A percentile compares a stretch with the other conserved stretches of the same genome.
Conservation (phyloP, 2,888 invertebrate species). For the Himalopsyche kuldschensis region DNA sequence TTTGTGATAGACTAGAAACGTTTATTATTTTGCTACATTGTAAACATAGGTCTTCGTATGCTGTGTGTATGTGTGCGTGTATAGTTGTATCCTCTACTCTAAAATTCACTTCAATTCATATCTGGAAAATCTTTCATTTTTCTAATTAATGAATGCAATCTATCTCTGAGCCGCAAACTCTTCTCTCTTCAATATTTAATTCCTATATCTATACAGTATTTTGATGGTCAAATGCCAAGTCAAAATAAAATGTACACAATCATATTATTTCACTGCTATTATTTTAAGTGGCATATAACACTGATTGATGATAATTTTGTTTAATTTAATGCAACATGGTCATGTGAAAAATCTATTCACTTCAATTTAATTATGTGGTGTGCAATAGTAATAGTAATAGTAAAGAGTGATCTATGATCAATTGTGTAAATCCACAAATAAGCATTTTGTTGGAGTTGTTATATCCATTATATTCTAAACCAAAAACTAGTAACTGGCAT, state of each 20-base stretch:
- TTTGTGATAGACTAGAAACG: neutral
- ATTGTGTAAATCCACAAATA: too few relatives aligned
- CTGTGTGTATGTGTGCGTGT: slow-evolving; percentile 3
- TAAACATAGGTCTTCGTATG: neutral
- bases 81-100: neutral
- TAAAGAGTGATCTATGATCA: too few relatives aligned
- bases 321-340: too few relatives aligned
- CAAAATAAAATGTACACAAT: neutral
- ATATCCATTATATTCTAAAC: too few relatives aligned
- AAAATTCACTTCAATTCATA: neutral
- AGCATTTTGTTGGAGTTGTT: too few relatives aligned
- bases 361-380: too few relatives aligned
- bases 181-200: neutral
- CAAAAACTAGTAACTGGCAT: too few relatives aligned
- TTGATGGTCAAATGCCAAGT: neutral
- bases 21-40: slow-evolving; percentile 33
- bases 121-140: neutral
- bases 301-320: too few relatives aligned
- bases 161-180: neutral
- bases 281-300: too few relatives aligned
- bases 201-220: neutral
- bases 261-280: too few relatives aligned
- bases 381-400: too few relatives aligned
- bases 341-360: too few relatives aligned
- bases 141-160: neutral